Percentiles rank a stretch among this genome's conserved stretches.
Evolutionary conservation across 2,888 invertebrate genomes (phyloP).

Genomic region (Melieria crassipennis): DNA sequence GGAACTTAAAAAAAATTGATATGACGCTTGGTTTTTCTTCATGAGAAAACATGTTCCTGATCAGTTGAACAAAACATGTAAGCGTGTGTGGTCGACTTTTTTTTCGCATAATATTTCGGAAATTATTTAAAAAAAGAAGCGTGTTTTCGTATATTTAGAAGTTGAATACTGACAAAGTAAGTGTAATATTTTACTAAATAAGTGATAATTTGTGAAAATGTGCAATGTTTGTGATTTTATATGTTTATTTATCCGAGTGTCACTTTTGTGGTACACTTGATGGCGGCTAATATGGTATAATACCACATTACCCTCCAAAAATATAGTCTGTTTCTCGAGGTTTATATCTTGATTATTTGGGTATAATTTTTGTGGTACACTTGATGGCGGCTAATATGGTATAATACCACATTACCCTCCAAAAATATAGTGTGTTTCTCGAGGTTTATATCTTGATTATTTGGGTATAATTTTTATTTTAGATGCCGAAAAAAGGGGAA

Average conservation of each 20-base stretch:
- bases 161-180: too few species aligned
- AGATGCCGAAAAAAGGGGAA: constrained; percentile 12
- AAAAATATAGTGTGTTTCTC: background rate
- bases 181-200: too few species aligned
- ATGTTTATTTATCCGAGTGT: background rate
- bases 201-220: background rate
- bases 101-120: background rate
- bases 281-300: too few species aligned
- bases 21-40: background rate
- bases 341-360: too few species aligned
- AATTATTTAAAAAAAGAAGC: too few species aligned
- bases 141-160: too few species aligned
- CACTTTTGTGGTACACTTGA: too few species aligned
- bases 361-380: too few species aligned
- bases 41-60: background rate
- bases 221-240: background rate
- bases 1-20: background rate
- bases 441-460: background rate
- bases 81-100: background rate
- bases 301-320: too few species aligned
- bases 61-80: background rate
- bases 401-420: constrained; percentile 16
- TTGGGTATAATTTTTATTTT: background rate
- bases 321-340: too few species aligned
- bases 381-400: constrained; percentile 11